Percentiles rank a stretch among this genome's conserved stretches.
Evolutionary conservation across 2,113 vertebrate genomes (phyloP).

Genomic region (Muntiacus muntjak): DNA sequence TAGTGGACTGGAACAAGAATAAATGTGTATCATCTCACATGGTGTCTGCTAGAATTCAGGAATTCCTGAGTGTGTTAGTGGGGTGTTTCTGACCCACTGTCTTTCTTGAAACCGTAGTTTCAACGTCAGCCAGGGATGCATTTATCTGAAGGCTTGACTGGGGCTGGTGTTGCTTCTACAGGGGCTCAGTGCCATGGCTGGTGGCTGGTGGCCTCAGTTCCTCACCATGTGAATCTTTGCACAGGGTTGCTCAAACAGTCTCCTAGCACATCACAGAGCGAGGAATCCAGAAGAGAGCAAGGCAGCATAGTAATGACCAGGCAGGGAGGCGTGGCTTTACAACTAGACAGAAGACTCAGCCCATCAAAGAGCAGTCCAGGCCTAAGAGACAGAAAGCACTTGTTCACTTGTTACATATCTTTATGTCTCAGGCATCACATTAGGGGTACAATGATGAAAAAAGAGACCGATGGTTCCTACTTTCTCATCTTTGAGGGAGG

Average conservation of each 20-base stretch:
- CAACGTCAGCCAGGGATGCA: background rate
- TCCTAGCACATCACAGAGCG: fast-evolving
- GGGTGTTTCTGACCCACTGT: background rate
- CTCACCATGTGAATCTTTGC: background rate
- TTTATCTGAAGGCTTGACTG: background rate
- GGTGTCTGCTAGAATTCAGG: background rate
- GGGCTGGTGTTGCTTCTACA: background rate
- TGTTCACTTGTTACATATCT: background rate
- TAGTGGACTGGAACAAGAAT: background rate
- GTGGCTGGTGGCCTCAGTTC: background rate
- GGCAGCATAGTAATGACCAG: background rate
- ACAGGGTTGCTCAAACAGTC: background rate
- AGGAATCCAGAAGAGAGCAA: background rate
- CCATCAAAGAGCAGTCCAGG: background rate
- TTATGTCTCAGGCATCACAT: background rate
- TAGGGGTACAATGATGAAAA: background rate
- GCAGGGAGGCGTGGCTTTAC: background rate
- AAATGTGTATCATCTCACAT: background rate
- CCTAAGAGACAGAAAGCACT: background rate
- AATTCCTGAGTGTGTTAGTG: background rate
- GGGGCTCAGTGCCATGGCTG: background rate
- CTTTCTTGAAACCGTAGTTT: background rate
- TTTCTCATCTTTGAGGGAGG: background rate
- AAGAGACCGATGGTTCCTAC: background rate
- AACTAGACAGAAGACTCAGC: background rate